phyloP scores from a whole-genome alignment of 2,888 invertebrate genomes.

The Helleia helle region DNA sequence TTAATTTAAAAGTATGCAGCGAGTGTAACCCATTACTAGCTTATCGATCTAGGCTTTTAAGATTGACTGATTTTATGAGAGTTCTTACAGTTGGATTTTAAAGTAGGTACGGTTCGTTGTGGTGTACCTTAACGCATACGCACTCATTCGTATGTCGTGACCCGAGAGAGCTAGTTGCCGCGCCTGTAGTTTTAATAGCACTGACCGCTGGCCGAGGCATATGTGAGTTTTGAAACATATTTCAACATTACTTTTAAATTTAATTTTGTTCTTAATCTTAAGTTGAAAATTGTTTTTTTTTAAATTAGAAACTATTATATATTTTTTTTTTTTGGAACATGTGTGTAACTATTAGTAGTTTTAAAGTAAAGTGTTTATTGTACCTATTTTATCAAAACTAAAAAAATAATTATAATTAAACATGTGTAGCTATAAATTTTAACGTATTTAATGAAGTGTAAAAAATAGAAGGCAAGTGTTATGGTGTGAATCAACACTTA shows the following conservation, averaged over 20 bases:
- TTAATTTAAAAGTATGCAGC: slow-evolving; percentile 8
- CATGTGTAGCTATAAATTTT: no score
- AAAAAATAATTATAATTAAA: no score
- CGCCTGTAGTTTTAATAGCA: no score
- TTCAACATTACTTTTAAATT: background rate
- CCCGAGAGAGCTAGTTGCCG: slow-evolving; percentile 15
- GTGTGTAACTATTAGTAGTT: no score
- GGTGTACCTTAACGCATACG: slow-evolving; percentile 9
- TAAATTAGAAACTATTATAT: no score
- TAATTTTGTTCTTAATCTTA: no score
- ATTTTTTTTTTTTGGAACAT: no score
- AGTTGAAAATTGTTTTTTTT: no score
- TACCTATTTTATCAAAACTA: no score
- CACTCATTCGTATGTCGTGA: slow-evolving; percentile 17
- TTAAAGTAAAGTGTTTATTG: no score
- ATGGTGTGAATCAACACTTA: background rate
- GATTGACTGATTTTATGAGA: slow-evolving; percentile 16
- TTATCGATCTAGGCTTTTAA: slow-evolving; percentile 13
- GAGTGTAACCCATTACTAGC: slow-evolving; percentile 6
- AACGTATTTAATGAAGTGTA: no score
- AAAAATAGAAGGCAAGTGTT: no score
- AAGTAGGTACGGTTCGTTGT: slow-evolving; percentile 15
- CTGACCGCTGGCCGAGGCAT: slow-evolving; percentile 3
- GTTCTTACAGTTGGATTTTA: slow-evolving; percentile 12
- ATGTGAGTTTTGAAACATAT: slow-evolving; percentile 4